Evolutionary conservation across 2,113 vertebrate species (phyloP), one percentile per base, ranked within the genome.

Genomic region (Rhadina sibilatrix): DNA sequence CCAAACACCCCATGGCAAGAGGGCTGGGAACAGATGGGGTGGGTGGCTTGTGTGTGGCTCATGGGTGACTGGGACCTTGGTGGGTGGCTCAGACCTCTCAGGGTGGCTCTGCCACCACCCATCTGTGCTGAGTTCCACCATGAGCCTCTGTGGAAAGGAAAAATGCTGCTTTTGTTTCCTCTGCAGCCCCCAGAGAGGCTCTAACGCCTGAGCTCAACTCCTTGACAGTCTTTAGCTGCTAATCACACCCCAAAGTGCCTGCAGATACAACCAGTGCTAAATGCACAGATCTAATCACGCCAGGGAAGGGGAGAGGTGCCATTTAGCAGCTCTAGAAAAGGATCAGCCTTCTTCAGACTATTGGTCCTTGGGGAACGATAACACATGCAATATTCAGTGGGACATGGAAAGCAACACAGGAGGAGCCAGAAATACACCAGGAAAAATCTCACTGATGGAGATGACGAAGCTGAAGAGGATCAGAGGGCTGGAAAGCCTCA

Each of bases 381-480:
- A 76, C 92, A 52, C 84, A 93, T 94, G 90, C 92, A 96, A 81
- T 93, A 96, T 97, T 96, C 96, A 96, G 90, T 59, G 95, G 84
- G 93, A 95, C 79, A 68, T 15, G 60, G 79, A 78, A 53, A 93
- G 80, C 83, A 90, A 60, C 93, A 81, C 4, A 14, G 92, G 35
- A 66, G 24, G n/a, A 95, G 61, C 54, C 85, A 63, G 49, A 88
- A 95, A 90, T 88, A 92, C 46, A 87, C 72, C 69, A 70, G 47
- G 72, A 90, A 70, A 86, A 75, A 23, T 17, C 40, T n/a, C 75
- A 9, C 42, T 31, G 52, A 9, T 68, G 56, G 76, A 64, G 56
- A 46, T 21, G 8, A 15, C 57, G 72, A 75, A 49, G 64, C 63
- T 88, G 75, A 42, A 66, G 85, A 46, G 37, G n/a, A 70, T 80